Conservation (phyloP, 2,113 vertebrate genomes). For the Ceyx melanurus region DNA sequence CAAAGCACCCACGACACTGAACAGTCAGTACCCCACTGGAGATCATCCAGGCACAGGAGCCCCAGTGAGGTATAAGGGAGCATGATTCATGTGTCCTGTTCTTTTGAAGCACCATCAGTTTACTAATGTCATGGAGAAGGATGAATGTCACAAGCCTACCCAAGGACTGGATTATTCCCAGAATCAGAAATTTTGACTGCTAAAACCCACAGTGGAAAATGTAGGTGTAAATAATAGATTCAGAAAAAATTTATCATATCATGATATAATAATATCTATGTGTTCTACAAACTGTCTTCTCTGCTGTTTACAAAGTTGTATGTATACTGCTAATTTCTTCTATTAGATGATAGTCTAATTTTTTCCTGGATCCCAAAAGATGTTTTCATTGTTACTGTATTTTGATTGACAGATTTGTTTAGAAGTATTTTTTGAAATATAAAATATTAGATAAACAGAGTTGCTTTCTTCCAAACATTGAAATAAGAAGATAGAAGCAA, state of each 20-base stretch:
- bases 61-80: not conserved
- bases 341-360: not conserved
- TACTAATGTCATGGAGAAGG: not conserved
- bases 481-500: not conserved
- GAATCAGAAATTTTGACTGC: not conserved
- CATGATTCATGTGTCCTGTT: not conserved
- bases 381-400: not conserved
- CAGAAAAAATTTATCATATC: not conserved
- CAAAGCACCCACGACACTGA: not conserved
- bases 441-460: not conserved
- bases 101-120: not conserved
- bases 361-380: not conserved
- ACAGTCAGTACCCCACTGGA: accelerated
- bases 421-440: not conserved
- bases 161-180: not conserved
- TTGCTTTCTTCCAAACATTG: not conserved
- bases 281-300: not conserved
- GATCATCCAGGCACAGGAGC: not conserved
- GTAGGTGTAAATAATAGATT: not conserved
- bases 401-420: not conserved
- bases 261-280: not conserved
- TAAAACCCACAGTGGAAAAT: not conserved
- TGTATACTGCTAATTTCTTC: not conserved
- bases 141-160: not conserved
- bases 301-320: not conserved